phyloP scores from a whole-genome alignment of 2,888 invertebrate species.

The Epistrophe eligans region DNA sequence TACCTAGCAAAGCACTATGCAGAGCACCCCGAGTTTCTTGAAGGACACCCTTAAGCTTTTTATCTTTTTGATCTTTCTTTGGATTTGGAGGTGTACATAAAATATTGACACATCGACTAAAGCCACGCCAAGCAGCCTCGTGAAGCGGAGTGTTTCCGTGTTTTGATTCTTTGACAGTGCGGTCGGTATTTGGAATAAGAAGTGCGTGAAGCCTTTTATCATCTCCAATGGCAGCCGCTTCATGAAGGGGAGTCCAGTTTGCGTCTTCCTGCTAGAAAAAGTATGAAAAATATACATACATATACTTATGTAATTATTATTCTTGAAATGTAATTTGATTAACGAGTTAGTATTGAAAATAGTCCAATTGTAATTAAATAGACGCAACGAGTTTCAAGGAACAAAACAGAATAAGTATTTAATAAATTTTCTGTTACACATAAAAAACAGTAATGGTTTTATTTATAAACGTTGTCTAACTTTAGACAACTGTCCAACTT shows the following conservation, averaged over 20 bases:
- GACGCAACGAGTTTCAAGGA: too few species aligned
- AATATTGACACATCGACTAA: constrained; percentile 91
- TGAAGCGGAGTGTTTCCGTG: constrained; percentile 97
- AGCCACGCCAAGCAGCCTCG: constrained; percentile 98
- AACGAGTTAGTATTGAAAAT: too few species aligned
- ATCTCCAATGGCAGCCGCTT: constrained; percentile 81
- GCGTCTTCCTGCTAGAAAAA: constrained; percentile 79
- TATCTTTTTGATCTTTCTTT: constrained; percentile 78
- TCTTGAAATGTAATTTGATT: background rate
- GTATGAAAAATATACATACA: background rate
- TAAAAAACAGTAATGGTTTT: too few species aligned
- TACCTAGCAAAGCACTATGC: constrained; percentile 87
- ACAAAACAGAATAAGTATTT: too few species aligned
- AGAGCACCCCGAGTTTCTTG: constrained; percentile 84
- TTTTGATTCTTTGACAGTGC: constrained; percentile 83
- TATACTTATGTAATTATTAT: background rate
- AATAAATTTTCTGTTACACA: too few species aligned
- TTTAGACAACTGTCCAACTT: too few species aligned
- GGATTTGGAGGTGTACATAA: constrained; percentile 84
- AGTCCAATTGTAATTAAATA: too few species aligned
- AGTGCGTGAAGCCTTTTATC: constrained; percentile 79
- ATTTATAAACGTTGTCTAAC: too few species aligned
- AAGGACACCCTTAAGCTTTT: constrained; percentile 78
- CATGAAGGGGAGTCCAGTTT: constrained; percentile 80
- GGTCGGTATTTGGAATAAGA: constrained; percentile 79